Conservation (phyloP, 2,113 vertebrate genomes). For the Elephas maximus region DNA sequence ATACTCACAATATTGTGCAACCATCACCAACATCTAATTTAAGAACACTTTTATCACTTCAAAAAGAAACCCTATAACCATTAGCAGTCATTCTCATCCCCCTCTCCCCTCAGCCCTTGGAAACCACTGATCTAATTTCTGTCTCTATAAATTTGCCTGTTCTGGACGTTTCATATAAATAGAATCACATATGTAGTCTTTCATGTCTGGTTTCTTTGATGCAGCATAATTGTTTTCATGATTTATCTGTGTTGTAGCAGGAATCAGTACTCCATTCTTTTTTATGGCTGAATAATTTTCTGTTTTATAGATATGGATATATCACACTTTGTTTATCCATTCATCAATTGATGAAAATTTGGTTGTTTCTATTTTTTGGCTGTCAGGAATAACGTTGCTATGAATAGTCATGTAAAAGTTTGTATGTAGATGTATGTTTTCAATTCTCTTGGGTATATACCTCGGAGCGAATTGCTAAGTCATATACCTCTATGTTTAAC, state of each 20-base stretch:
- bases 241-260: neutral
- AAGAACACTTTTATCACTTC: constrained; percentile 21
- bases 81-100: neutral
- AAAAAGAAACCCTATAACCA: neutral
- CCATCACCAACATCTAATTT: neutral
- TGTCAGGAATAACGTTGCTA: neutral
- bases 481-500: neutral
- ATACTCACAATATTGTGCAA: neutral
- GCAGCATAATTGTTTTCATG: neutral
- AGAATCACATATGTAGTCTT: neutral
- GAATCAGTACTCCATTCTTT: neutral
- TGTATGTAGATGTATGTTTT: neutral
- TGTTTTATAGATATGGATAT: neutral
- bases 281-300: neutral
- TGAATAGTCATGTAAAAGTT: neutral
- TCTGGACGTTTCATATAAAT: neutral
- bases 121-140: neutral
- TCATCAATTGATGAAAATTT: neutral
- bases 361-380: neutral
- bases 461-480: neutral
- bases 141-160: neutral
- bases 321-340: neutral
- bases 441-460: neutral
- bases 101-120: neutral
- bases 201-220: constrained; percentile 1